Evolutionary conservation across 1,140 invertebrate genomes (phyloP), one percentile per base, ranked within the genome.

Genomic region (Drosophila virilis): DNA sequence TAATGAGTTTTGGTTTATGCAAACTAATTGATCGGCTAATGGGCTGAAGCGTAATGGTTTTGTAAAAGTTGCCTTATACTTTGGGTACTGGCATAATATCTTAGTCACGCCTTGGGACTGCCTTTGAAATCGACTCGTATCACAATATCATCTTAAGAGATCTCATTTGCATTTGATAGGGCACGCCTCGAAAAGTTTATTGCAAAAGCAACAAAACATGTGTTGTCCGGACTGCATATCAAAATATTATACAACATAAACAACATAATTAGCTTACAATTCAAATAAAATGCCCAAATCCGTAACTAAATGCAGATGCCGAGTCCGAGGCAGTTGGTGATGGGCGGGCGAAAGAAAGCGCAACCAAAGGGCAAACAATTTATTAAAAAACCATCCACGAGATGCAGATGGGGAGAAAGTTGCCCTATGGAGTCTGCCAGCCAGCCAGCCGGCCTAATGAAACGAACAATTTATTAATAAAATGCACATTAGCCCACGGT

Each of bases 211-310:
- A 48, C 10, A 70, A 84, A 84, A 85, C 82, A 85, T 69, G 59
- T 86, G 82, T 86, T 60, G 42, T 43, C 35, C 66, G 51, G 40
- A 45, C 48, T 37, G 46, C 68, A 67, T 52, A 88, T 88, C 83
- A 88, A 61, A 88, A 83, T 86, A 88, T 88, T 89, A 83, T 82
- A 77, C 79, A 88, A 74, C 84, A 82, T 88, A 72, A 77, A 74
- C 76, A 83, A 88, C 72, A 83, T 83, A 80, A 88, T 80, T 88
- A 83, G 69, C 57, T 66, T 72, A 64, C 60, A 69, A 76, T 82
- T 77, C 75, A 66, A 71, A 74, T 74, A 42, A 57, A 69, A 67
- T 50, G 15, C 6, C 52, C 40, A 22, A 54, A 61, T 55, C n/a
- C 17, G 64, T 12, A 71, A 50, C 22, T 9, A 50, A 58, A 46